Evolutionary conservation across 1,140 invertebrate genomes (phyloP).

Genomic region (Cydia fagiglandana): DNA sequence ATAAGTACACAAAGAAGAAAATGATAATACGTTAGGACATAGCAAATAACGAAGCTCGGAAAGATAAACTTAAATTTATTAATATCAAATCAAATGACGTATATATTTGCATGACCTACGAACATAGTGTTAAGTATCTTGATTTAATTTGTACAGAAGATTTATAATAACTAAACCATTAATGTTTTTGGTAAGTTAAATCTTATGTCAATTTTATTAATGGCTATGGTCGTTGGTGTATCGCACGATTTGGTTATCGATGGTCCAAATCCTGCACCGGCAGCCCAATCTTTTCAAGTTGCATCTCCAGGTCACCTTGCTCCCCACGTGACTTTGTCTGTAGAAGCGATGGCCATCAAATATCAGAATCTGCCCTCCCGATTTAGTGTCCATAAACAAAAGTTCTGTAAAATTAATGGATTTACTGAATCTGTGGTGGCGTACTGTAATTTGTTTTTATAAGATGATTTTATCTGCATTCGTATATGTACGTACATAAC

Average conservation of each 20-base stretch:
- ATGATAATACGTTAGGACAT: too few relatives aligned
- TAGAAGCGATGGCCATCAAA: slow-evolving; percentile 43
- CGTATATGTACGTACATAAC: too few relatives aligned
- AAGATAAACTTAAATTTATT: too few relatives aligned
- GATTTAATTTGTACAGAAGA: background rate
- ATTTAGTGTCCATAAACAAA: slow-evolving; percentile 27
- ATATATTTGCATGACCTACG: background rate
- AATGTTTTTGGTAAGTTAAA: background rate
- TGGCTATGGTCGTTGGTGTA: slow-evolving; percentile 40
- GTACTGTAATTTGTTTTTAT: too few relatives aligned
- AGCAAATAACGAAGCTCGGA: too few relatives aligned
- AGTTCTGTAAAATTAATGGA: background rate
- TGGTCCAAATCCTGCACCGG: slow-evolving; percentile 43
- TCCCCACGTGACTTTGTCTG: slow-evolving; percentile 34
- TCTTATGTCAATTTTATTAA: background rate
- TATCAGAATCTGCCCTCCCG: slow-evolving; percentile 40
- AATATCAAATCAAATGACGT: too few relatives aligned
- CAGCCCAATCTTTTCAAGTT: slow-evolving; percentile 43
- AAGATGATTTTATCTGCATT: too few relatives aligned
- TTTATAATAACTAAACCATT: background rate
- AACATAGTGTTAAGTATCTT: background rate
- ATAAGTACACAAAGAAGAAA: too few relatives aligned
- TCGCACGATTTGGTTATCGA: slow-evolving; percentile 43
- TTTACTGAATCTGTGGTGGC: background rate
- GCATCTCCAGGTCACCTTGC: slow-evolving; percentile 46